Evolutionary conservation across 2,113 vertebrate genomes (phyloP).

Genomic region (Oryctolagus cuniculus): DNA sequence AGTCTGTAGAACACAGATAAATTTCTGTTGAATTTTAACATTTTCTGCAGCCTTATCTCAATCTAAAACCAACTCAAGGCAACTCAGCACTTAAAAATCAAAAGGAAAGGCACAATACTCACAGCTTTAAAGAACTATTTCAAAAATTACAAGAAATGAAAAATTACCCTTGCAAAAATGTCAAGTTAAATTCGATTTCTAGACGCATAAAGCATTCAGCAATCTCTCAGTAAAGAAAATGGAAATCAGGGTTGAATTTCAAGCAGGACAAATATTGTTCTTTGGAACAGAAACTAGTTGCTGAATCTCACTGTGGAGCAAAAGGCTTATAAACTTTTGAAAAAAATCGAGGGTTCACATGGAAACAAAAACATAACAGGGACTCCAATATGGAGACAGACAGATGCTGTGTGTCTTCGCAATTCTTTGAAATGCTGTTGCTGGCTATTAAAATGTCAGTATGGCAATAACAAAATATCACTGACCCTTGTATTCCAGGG

Average conservation of each 20-base stretch:
- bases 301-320: constrained; percentile 56
- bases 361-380: constrained; percentile 73
- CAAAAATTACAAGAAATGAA: constrained; percentile 16
- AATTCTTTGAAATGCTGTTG: background rate
- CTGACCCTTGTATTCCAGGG: background rate
- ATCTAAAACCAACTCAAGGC: background rate
- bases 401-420: background rate
- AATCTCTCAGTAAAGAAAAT: constrained; percentile 44
- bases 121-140: background rate
- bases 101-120: background rate
- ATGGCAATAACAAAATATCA: constrained; percentile 11
- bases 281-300: constrained; percentile 73
- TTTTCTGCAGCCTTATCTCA: background rate
- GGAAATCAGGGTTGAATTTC: constrained; percentile 7
- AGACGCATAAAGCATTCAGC: background rate
- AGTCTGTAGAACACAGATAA: background rate
- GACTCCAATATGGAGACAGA: background rate
- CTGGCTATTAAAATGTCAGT: constrained; percentile 2
- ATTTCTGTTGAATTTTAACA: background rate
- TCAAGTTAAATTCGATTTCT: background rate
- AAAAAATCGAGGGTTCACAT: constrained; percentile 63
- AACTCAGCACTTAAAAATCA: constrained; percentile 5
- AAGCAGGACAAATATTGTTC: constrained; percentile 59
- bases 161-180: background rate
- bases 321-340: constrained; percentile 62